Evolutionary conservation across 2,888 invertebrate genomes (phyloP).

Genomic region (Lycophotia porphyrea): DNA sequence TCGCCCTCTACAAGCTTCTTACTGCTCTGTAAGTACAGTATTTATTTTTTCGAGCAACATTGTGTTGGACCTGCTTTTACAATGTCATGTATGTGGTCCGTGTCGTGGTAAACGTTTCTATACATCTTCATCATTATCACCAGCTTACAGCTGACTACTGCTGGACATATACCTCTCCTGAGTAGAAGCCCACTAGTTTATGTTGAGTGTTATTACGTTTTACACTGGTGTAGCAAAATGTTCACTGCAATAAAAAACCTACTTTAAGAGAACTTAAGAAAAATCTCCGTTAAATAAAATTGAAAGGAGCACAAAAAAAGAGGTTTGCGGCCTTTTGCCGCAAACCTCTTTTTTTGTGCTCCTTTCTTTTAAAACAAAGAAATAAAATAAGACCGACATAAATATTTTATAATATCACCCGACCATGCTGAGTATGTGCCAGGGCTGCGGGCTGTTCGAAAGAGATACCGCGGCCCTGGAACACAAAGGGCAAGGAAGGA

Average conservation of each 20-base stretch:
- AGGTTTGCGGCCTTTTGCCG: too few relatives aligned
- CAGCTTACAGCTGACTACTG: not conserved
- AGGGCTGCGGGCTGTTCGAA: too few relatives aligned
- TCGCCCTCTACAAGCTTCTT: constrained; percentile 26
- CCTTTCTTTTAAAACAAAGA: too few relatives aligned
- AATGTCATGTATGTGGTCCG: not conserved
- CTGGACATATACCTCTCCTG: not conserved
- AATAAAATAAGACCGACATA: too few relatives aligned
- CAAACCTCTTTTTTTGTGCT: too few relatives aligned
- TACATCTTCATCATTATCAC: not conserved
- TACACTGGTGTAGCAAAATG: not conserved
- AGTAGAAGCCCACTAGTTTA: not conserved
- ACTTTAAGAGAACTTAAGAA: not conserved
- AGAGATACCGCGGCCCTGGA: too few relatives aligned
- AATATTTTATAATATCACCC: too few relatives aligned
- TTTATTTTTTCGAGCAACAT: not conserved
- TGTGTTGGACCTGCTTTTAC: not conserved
- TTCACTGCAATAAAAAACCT: not conserved
- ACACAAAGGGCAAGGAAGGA: too few relatives aligned
- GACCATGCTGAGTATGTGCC: too few relatives aligned
- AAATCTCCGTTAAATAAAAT: not conserved
- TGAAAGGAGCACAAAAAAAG: not conserved
- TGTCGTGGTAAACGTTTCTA: not conserved
- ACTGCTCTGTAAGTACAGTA: constrained; percentile 51
- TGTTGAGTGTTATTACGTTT: not conserved